Evolutionary conservation across 2,113 vertebrate genomes (phyloP).

Genomic region (Elephantulus edwardii): DNA sequence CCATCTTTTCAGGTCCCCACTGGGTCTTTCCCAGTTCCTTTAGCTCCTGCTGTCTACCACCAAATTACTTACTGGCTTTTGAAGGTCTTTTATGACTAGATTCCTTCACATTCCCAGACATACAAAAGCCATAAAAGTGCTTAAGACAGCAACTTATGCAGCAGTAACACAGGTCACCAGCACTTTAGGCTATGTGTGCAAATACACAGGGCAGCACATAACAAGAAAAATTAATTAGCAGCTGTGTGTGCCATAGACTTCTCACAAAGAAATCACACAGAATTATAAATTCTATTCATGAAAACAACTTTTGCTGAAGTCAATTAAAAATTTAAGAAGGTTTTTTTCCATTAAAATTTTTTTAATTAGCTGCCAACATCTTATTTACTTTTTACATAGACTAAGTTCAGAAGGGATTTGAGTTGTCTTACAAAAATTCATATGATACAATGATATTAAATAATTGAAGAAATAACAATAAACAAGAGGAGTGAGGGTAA

Average conservation of each 20-base stretch:
- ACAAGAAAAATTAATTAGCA: constrained; percentile 54
- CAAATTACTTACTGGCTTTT: too few relatives aligned
- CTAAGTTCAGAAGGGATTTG: constrained; percentile 59
- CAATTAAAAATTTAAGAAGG: constrained; percentile 74
- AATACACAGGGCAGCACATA: not conserved
- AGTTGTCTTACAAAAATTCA: constrained; percentile 41
- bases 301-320: constrained; percentile 59
- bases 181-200: not conserved
- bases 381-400: constrained; percentile 48
- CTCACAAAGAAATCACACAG: constrained; percentile 52
- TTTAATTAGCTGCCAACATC: constrained; percentile 57
- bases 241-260: constrained; percentile 26
- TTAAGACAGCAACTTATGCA: not conserved
- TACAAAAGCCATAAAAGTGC: not conserved
- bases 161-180: not conserved
- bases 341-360: constrained; percentile 58
- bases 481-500: not conserved
- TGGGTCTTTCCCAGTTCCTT: too few relatives aligned
- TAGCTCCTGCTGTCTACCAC: too few relatives aligned
- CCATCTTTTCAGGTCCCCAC: too few relatives aligned
- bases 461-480: constrained; percentile 51
- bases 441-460: constrained; percentile 8
- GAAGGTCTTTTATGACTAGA: not conserved
- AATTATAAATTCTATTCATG: constrained; percentile 53
- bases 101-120: not conserved